Evolutionary conservation across 2,797 vertebrate genomes (phyloP), one percentile per base, ranked within the genome.

Genomic region (Smutsia temminckii): DNA sequence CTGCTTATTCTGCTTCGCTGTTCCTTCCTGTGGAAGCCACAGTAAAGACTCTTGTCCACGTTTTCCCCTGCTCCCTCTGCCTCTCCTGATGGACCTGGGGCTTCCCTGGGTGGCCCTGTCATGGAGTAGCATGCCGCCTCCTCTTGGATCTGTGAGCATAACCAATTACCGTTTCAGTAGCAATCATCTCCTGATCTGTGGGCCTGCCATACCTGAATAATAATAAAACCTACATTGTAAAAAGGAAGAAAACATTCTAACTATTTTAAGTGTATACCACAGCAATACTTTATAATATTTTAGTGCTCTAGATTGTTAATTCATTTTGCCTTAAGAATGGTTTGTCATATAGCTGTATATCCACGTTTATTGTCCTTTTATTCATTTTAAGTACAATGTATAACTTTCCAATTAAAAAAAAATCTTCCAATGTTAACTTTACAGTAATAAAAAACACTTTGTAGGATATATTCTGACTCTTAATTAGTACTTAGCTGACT

Each of bases 181-280:
- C 3, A 49, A 2, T 46, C 40, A 21, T 55, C 40, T 40, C 29
- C 9, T 85, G 17, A 46, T 66, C 57, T 34, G n/a, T 57, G 37
- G 16, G 8, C 32, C 9, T 1, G 8, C 23, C 27, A 51, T 3
- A 40, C 8, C 6, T 66, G 42, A 64, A 21, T 85, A 64, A 57
- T 79, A 63, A 53, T 68, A 74, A 51, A 13, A 83, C 53, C 37
- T 55, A 37, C 6, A 57, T n/a, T 85, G 93, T 64, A 78, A 83
- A 72, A 83, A 42, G 32, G 34, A 97, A 71, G 84, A 42, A 96
- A 96, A 49, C 27, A 42, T 32, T 86, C 46, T 89, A 27, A 72
- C 80, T 49, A 80, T 95, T 85, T 94, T 95, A 27, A 71, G 95
- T 49, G 55, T 91, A 69, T 66, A 61, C 6, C 29, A 51, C 0